Evolutionary conservation across 2,888 invertebrate genomes (phyloP).

Genomic region (Creontiades dilutus): DNA sequence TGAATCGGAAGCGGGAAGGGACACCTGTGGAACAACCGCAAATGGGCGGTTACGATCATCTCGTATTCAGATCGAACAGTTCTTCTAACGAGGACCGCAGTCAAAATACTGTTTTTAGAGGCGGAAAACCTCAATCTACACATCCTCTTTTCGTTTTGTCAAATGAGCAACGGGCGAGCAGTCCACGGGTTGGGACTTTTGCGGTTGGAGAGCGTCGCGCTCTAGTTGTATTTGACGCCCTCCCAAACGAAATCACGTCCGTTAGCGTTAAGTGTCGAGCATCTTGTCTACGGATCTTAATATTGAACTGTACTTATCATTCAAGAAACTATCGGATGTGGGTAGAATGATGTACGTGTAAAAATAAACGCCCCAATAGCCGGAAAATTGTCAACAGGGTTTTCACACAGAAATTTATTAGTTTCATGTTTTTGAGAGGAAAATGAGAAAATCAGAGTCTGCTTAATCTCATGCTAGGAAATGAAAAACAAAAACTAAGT

Average conservation of each 20-base stretch:
- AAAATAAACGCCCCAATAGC: too few species aligned
- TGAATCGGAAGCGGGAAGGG: not conserved
- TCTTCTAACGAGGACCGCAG: not conserved
- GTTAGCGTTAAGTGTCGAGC: not conserved
- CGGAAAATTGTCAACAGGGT: too few species aligned
- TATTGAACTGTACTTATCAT: not conserved
- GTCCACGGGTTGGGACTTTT: conserved; percentile 12
- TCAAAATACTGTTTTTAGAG: conserved; percentile 7
- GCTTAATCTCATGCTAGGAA: too few species aligned
- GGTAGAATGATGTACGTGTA: too few species aligned
- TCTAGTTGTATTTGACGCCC: not conserved
- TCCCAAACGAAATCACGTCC: conserved; percentile 2
- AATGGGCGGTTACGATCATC: conserved; percentile 13
- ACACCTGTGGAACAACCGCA: conserved; percentile 19
- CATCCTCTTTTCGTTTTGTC: conserved; percentile 19
- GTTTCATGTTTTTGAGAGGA: too few species aligned
- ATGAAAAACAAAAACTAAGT: too few species aligned
- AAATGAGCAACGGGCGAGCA: not conserved
- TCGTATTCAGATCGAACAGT: not conserved
- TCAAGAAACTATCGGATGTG: too few species aligned
- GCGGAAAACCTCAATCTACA: not conserved
- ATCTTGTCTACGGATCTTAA: not conserved
- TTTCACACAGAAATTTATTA: too few species aligned
- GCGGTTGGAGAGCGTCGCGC: conserved; percentile 6
- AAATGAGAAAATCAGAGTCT: too few species aligned